Conservation (phyloP, 2,797 vertebrate species). For the Lithobates pipiens region DNA sequence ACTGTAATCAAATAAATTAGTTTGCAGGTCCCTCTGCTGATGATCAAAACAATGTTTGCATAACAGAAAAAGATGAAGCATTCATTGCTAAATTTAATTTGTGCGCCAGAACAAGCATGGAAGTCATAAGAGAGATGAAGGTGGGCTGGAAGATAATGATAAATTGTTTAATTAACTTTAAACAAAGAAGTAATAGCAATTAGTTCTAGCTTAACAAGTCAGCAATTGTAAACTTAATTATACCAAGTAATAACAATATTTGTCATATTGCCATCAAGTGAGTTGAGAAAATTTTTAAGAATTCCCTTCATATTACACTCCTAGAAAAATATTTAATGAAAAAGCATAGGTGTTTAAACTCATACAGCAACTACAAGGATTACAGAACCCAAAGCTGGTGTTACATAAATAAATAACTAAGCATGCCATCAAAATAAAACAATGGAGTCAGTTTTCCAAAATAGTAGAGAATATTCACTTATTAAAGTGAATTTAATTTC, state of each 20-base stretch:
- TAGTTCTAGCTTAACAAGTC: conserved; percentile 61
- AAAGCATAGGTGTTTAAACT: conserved; percentile 4
- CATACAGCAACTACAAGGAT: no score
- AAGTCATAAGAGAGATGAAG: conserved; percentile 56
- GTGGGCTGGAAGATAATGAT: conserved; percentile 58
- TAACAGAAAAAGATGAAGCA: conserved; percentile 30
- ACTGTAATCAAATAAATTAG: conserved; percentile 41
- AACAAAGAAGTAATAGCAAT: conserved; percentile 62
- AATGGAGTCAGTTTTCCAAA: no score
- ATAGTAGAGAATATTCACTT: no score
- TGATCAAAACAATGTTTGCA: conserved; percentile 50
- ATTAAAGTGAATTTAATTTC: no score
- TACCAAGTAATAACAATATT: conserved; percentile 53
- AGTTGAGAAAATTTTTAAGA: conserved; percentile 22
- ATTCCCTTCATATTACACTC: conserved; percentile 13
- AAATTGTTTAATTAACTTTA: conserved; percentile 60
- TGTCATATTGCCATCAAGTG: conserved; percentile 40
- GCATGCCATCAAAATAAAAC: no score
- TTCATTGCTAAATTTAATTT: conserved; percentile 58
- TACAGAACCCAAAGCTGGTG: neutral
- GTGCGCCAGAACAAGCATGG: conserved; percentile 43
- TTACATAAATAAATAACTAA: no score
- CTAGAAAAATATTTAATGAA: no score
- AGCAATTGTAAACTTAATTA: conserved; percentile 59
- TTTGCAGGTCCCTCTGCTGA: conserved; percentile 35